These are phyloP conservation scores for Morinoia aosen DNA, from an alignment of 2,888 invertebrate species.

Conservation along the genomic window DNA sequence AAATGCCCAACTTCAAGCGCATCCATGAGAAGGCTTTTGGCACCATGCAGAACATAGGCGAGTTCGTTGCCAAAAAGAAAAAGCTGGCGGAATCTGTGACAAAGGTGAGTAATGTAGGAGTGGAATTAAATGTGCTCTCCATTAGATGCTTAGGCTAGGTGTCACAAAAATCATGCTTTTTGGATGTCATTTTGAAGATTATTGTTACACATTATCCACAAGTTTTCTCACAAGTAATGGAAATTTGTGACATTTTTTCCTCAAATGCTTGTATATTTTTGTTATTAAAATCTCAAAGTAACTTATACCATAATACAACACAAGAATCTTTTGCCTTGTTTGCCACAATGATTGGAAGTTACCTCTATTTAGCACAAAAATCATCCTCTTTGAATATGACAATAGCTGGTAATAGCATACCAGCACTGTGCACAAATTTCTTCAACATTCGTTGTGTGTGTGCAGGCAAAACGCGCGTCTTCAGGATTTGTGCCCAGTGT, in stretches of 20 bases:
- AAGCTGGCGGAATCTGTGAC: slow-evolving; percentile 54
- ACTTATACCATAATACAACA: too few relatives aligned
- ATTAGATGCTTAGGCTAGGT: neutral
- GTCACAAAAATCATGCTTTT: neutral
- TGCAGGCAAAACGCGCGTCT: neutral
- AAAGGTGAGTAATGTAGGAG: neutral
- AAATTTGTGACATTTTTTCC: too few relatives aligned
- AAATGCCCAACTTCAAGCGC: slow-evolving; percentile 78
- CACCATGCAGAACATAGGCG: slow-evolving; percentile 80
- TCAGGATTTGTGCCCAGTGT: neutral
- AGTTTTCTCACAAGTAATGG: too few relatives aligned
- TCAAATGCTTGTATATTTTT: too few relatives aligned
- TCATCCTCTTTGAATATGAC: too few relatives aligned
- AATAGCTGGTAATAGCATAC: too few relatives aligned
- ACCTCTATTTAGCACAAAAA: too few relatives aligned
- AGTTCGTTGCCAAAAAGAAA: slow-evolving; percentile 71
- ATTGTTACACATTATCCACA: too few relatives aligned
- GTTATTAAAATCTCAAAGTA: too few relatives aligned
- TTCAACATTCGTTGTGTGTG: neutral
- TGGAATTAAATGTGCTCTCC: neutral
- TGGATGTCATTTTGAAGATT: neutral
- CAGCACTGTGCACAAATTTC: too few relatives aligned
- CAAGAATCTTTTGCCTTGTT: too few relatives aligned
- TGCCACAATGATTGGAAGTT: too few relatives aligned
- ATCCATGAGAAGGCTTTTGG: slow-evolving; percentile 79